Conservation (phyloP, 2,113 vertebrate genomes). For the Bos indicus region DNA sequence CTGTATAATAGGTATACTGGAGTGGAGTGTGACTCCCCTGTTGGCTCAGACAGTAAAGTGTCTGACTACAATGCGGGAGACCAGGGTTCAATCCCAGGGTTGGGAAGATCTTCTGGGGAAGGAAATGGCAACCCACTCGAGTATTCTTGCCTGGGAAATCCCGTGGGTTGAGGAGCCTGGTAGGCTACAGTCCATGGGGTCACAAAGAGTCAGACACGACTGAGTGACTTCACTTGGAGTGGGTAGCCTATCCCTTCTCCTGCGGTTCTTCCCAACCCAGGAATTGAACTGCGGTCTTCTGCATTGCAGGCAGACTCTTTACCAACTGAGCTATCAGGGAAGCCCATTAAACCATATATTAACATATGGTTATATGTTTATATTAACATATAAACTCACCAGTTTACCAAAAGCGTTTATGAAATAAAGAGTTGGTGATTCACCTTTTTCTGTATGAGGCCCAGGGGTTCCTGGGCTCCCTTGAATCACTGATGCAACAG, state of each 20-base stretch:
- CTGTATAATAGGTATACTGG: neutral
- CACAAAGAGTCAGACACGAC: neutral
- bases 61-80: neutral
- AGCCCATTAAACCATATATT: neutral
- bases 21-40: neutral
- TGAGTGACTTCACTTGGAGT: neutral
- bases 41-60: neutral
- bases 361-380: too few species aligned
- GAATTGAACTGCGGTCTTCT: fast-evolving
- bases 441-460: neutral
- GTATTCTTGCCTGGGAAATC: neutral
- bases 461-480: neutral
- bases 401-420: neutral
- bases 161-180: neutral
- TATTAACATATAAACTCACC: too few species aligned
- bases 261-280: neutral
- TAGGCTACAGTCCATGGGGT: neutral
- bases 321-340: neutral
- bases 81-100: neutral
- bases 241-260: neutral
- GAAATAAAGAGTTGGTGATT: neutral
- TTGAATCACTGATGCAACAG: neutral
- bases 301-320: neutral
- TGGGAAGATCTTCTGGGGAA: neutral
- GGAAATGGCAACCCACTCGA: neutral